These are phyloP conservation scores for Drosophila prostipennis DNA, from an alignment of 2,888 invertebrate species.

Conservation along the genomic window DNA sequence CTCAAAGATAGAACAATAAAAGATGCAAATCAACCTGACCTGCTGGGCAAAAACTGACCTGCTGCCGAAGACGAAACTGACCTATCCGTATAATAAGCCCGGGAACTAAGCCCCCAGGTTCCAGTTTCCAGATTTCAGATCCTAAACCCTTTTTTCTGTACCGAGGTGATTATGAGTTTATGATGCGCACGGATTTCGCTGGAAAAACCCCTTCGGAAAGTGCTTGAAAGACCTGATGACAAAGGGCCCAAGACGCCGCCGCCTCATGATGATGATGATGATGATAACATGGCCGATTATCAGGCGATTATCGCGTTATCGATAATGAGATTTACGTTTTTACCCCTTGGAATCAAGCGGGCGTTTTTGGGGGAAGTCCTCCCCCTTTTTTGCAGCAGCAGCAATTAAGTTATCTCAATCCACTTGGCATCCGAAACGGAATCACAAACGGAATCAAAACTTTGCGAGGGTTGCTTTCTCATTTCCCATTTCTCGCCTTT, in stretches of 20 bases:
- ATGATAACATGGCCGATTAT: conserved; percentile 69
- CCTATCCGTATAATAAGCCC: conserved; percentile 23
- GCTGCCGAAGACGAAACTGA: conserved; percentile 20
- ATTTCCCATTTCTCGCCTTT: background rate
- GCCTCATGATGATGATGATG: conserved; percentile 28
- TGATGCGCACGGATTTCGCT: conserved; percentile 49
- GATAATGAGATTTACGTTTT: conserved; percentile 73
- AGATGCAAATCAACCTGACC: conserved; percentile 1
- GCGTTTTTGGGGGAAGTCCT: background rate
- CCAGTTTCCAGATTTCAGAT: background rate
- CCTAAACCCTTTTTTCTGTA: conserved; percentile 8
- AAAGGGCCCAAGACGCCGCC: conserved; percentile 20
- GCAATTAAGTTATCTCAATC: conserved; percentile 76
- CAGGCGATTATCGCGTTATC: conserved; percentile 75
- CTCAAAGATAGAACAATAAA: background rate
- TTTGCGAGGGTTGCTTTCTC: conserved; percentile 12
- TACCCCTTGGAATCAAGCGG: conserved; percentile 38
- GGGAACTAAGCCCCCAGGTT: conserved; percentile 7
- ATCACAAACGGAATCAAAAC: conserved; percentile 24
- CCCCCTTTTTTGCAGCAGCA: conserved; percentile 2
- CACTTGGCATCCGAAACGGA: conserved; percentile 62
- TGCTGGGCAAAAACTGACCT: conserved; percentile 2
- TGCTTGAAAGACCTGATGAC: conserved; percentile 8
- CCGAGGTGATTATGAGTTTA: conserved; percentile 79
- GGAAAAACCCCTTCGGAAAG: conserved; percentile 30